Evolutionary conservation across 1,140 invertebrate species (phyloP), one percentile per base, ranked within the genome.

Genomic region (Gryon sp.): DNA sequence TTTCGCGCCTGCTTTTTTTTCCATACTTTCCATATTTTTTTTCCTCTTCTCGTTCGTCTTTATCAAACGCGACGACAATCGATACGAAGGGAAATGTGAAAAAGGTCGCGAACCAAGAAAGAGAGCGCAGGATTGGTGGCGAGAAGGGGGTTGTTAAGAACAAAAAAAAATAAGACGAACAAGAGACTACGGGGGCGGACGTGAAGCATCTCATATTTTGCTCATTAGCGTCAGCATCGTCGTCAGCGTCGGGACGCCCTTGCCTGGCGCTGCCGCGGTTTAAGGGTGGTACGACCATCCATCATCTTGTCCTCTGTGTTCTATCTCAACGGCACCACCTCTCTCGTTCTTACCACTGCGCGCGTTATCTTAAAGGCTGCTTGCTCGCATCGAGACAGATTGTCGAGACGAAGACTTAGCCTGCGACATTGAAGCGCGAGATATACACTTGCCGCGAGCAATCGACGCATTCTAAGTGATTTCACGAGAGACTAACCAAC

Each of bases 181-280:
- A 60, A 32, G 59, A 55, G 68, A 36, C 45, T 55, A 28, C 36
- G 59, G 50, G 53, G 26, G 66, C 38, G 57, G 57, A 40, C 81
- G 84, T 83, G 84, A 84, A 82, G 84, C 81, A 40, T 63, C 86
- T 88, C 85, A 87, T 87, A 87, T 87, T 88, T 88, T 87, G 86
- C 86, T 88, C 86, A 87, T 88, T 88, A 88, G 87, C 85, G 86
- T 87, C 83, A 86, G 84, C 84, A 82, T 82, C 84, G 84, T 86
- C 84, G 85, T 83, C 79, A 84, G 82, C 82, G 82, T 80, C 83
- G 81, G 76, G 85, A 83, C 82, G 82, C 81, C 82, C 83, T 87
- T 82, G 78, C 76, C 80, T 84, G 70, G 76, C 81, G 69, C 77
- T 78, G 59, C 77, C 12, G 63, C 38, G 55, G 75, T 43, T 5